Base-by-base conservation (phyloP, 2,888 invertebrate species). In the Agrotis segetum region DNA sequence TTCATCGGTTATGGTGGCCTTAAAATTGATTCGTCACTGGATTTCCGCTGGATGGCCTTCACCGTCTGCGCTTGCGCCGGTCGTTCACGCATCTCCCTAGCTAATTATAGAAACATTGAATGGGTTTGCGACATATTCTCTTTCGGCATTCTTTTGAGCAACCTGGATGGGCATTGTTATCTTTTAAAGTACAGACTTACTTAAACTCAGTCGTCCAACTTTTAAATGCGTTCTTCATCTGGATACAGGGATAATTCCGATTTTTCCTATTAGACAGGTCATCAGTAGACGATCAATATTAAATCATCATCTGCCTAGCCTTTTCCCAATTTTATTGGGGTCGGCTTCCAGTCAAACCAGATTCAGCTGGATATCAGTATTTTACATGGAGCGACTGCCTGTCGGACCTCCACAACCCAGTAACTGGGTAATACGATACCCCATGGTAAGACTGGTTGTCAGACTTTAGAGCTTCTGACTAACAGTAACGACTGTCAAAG, bases 61-160 rank as follows among this genome's bases (percentile, higher is more conserved):
- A 88, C 87, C 86, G 88, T 87, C 84, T 87, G 84, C 79, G 82
- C 58, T 76, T 68, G 74, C 78, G 83, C 81, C 87, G 88, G 88
- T 88, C 90, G 88, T 91, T 92, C 90, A 90, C 88, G 87, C 88
- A 91, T 88, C 90, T 91, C 86, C 83, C 83, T 85, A 82, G 81
- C 88, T 91, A 91, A 90, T 90, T 90, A 90, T 91, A 92, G 89
- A 87, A 84, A 80, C 83, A 72, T 68, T 87, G 86, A 79, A 85
- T 85, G 76, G 76, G 75, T 80, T 80, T 73, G 82, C 70, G 82
- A 81, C 82, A 83, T 71, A 84, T 85, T 85, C 79, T 79, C 67
- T 69, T 79, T 78, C 60, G 50, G 44, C 16, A 68, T 72, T 76
- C 44, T 71, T 71, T 64, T 13, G 11, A 50, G 49, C 24, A 76